Evolutionary conservation across 2,113 vertebrate species (phyloP).

Genomic region (Ophthalmolycus amberensis): DNA sequence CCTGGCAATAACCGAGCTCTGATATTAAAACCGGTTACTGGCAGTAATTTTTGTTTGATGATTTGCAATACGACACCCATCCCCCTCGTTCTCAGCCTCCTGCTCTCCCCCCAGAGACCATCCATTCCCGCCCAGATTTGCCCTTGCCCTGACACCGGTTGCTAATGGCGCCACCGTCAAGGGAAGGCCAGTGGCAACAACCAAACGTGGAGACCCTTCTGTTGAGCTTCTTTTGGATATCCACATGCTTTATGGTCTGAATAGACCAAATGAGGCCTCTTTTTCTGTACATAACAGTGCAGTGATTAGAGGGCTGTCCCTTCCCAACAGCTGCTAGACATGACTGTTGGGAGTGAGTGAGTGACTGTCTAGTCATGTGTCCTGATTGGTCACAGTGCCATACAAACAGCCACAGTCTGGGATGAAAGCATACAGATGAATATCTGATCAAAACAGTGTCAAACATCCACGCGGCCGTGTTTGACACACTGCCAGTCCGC

Average conservation of each 20-base stretch:
- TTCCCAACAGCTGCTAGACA: conserved; percentile 32
- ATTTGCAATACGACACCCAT: conserved; percentile 84
- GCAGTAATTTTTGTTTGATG: conserved; percentile 90
- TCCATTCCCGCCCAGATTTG: conserved; percentile 65
- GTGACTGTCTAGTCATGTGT: conserved; percentile 25
- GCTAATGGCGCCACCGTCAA: conserved; percentile 87
- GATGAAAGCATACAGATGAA: conserved; percentile 32
- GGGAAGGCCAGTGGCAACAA: conserved; percentile 81
- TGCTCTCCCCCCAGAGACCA: conserved; percentile 60
- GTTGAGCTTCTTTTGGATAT: conserved; percentile 82
- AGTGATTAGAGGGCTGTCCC: conserved; percentile 27
- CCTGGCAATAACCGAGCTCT: conserved; percentile 83
- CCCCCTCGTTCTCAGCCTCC: conserved; percentile 59
- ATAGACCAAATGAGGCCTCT: conserved; percentile 47
- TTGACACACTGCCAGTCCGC: conserved; percentile 35
- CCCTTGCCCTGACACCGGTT: conserved; percentile 87
- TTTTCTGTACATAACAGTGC: conserved; percentile 66
- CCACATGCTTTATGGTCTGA: conserved; percentile 78
- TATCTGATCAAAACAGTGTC: conserved; percentile 42
- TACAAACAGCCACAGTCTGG: conserved; percentile 8
- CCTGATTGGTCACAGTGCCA: conserved; percentile 1
- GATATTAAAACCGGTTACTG: conserved; percentile 88
- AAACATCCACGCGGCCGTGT: conserved; percentile 10
- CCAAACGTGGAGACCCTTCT: conserved; percentile 80
- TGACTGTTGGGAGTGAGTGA: conserved; percentile 14